Conservation (phyloP, 2,888 invertebrate genomes). For the Ptychoptera contaminata region DNA sequence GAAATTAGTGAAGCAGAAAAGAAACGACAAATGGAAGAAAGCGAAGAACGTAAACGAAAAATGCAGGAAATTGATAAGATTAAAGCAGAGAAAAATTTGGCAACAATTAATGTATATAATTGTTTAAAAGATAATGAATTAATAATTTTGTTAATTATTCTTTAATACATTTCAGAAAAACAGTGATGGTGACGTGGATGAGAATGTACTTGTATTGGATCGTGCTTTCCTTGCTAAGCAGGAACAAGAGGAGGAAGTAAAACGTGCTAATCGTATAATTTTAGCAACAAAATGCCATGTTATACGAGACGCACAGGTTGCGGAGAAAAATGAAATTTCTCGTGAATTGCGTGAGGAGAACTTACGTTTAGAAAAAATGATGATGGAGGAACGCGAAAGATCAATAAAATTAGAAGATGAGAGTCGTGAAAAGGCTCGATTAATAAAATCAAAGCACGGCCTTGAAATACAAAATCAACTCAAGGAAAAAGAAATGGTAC, state of each 20-base stretch:
- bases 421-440: constrained; percentile 16
- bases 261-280: constrained; percentile 60
- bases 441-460: constrained; percentile 22
- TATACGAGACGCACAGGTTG: constrained; percentile 68
- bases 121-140: background rate
- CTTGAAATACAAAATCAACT: constrained; percentile 25
- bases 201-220: constrained; percentile 38
- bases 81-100: constrained; percentile 10
- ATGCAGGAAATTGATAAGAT: constrained; percentile 33
- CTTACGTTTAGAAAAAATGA: constrained; percentile 24
- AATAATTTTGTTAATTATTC: constrained; percentile 1
- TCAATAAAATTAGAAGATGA: constrained; percentile 23
- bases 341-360: constrained; percentile 23
- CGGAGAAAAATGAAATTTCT: constrained; percentile 36
- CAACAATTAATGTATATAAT: constrained; percentile 13
- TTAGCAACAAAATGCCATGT: constrained; percentile 72
- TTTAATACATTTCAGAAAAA: constrained; percentile 16
- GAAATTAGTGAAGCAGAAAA: constrained; percentile 31
- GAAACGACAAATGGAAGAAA: constrained; percentile 36
- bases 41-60: constrained; percentile 37
- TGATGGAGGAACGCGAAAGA: constrained; percentile 21
- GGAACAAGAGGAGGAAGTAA: constrained; percentile 42
- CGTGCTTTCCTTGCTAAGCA: constrained; percentile 31
- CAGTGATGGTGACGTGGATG: constrained; percentile 29
- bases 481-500: constrained; percentile 21